Evolutionary conservation across 2,113 vertebrate species (phyloP), one percentile per base, ranked within the genome.

Genomic region (Cryptomyrus ogoouensis): DNA sequence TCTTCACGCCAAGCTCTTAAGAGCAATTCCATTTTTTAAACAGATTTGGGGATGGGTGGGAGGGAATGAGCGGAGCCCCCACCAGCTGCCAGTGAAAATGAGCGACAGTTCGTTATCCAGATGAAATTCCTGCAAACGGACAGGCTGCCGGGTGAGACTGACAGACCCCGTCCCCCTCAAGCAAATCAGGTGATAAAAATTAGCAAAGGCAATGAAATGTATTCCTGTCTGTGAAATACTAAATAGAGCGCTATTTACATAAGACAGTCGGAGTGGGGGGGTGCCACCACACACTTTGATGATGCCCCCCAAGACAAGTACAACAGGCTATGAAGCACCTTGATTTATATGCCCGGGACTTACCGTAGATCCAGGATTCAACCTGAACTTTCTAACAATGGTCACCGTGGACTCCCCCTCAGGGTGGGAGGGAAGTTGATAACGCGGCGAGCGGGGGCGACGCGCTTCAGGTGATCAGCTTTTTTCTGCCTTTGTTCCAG

Each of bases 151-250:
- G 95, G 95, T 95, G 93, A 94, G 91, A 92, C 93, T 92, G 93
- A 95, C 90, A 53, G 94, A 93, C 92, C 94, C 94, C 92, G 93
- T 94, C 95, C 94, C 92, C 95, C 94, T 91, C 91, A 92, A 94
- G 94, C 94, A 94, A 94, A 94, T 94, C 94, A 95, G 95, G 95
- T 95, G 95, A 96, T 95, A 93, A 94, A 95, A 94, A 95, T 93
- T 88, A 46, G 91, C 93, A 91, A 53, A 93, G 92, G 93, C 94
- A 93, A 90, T 24, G 91, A 89, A 91, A 91, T 93, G 94, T 94
- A 95, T 95, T 95, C 94, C 94, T 95, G 94, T 96, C 95, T 96
- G 95, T 96, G 96, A 95, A 94, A 35, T 5, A 77, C 31, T 8
- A 39, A 77, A 15, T 39, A 17, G 12, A 19, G 13, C 13, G 35